Percentiles rank a stretch among this genome's conserved stretches.
phyloP scores from a whole-genome alignment of 1,140 invertebrate species.

The Neuroterus valhalla region DNA sequence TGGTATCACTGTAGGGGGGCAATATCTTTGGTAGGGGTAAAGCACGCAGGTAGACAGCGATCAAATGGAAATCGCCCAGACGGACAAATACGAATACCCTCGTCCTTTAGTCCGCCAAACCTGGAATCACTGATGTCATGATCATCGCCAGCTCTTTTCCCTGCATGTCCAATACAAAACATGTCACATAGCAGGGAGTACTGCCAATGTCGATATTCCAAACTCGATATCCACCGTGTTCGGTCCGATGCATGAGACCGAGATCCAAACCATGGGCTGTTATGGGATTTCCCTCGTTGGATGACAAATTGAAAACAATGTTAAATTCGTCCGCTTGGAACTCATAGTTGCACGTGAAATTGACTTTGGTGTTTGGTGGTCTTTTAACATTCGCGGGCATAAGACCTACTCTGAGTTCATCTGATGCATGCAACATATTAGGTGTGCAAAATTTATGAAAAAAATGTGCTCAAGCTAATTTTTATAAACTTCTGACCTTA shows the following conservation, averaged over 20 bases:
- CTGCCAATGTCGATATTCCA: conserved; percentile 55
- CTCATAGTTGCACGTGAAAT: conserved; percentile 76
- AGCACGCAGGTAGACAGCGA: no score
- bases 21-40: no score
- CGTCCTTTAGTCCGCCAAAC: conserved; percentile 61
- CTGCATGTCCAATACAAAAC: conserved; percentile 54
- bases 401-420: conserved; percentile 75
- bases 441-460: conserved; percentile 44
- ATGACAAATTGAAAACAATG: conserved; percentile 70
- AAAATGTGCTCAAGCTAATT: no score
- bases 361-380: conserved; percentile 64
- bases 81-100: conserved; percentile 57
- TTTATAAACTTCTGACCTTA: no score
- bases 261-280: conserved; percentile 45
- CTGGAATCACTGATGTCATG: conserved; percentile 62
- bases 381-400: conserved; percentile 70
- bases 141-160: conserved; percentile 62
- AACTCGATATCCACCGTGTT: conserved; percentile 48
- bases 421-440: conserved; percentile 64
- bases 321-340: conserved; percentile 63
- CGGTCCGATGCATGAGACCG: conserved; percentile 42
- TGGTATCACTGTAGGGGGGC: no score
- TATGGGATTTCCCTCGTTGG: conserved; percentile 51
- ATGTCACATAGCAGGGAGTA: conserved; percentile 60
- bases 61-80: conserved; percentile 41